A percentile compares a stretch with the other conserved stretches of the same genome.
Conservation (phyloP, 2,888 invertebrate genomes). For the Leptinotarsa peninsularis region DNA sequence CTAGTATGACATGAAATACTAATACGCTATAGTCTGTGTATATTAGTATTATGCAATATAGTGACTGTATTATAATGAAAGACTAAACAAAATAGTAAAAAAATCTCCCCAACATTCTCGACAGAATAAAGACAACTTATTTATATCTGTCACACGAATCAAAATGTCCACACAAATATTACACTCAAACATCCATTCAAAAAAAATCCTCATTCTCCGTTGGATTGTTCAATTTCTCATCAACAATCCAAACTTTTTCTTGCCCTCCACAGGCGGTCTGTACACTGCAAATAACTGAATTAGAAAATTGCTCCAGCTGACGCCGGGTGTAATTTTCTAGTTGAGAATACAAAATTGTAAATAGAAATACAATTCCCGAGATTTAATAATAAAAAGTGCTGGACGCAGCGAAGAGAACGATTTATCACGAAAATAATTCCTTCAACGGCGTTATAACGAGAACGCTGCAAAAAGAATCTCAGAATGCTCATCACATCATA, state of each 20-base stretch:
- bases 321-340: conserved; percentile 51
- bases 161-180: too few relatives aligned
- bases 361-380: conserved; percentile 50
- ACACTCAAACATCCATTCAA: too few relatives aligned
- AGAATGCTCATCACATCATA: conserved; percentile 48
- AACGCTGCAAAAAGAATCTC: conserved; percentile 49
- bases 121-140: too few relatives aligned
- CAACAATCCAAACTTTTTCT: too few relatives aligned
- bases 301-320: conserved; percentile 54
- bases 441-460: conserved; percentile 55
- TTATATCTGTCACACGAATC: too few relatives aligned
- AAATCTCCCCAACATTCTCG: too few relatives aligned
- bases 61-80: too few relatives aligned
- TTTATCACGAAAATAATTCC: conserved; percentile 55
- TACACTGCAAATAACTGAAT: conserved; percentile 50
- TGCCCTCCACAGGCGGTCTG: conserved; percentile 9
- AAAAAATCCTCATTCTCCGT: too few relatives aligned
- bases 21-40: rapidly evolving
- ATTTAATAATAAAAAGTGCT: conserved; percentile 49
- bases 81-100: too few relatives aligned
- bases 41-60: too few relatives aligned
- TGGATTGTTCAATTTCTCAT: too few relatives aligned
- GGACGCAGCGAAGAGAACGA: conserved; percentile 49
- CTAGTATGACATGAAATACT: too few relatives aligned
- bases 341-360: conserved; percentile 51